phyloP scores from a whole-genome alignment of 2,113 vertebrate genomes.

The Tachysurus fulvidraco region DNA sequence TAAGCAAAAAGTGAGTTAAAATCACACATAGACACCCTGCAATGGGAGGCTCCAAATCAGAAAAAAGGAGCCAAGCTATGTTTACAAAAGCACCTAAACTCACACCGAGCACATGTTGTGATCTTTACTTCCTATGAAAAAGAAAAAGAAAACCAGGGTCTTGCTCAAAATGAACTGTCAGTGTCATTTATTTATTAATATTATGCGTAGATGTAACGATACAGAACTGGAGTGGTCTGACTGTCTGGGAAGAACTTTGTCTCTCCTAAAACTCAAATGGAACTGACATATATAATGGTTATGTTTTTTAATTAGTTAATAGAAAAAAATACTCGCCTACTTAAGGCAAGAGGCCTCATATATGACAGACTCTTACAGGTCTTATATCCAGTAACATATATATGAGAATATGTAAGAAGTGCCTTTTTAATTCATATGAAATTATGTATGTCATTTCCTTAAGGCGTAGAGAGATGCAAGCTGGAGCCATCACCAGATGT shows the following conservation, averaged over 20 bases:
- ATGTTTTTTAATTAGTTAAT: conserved; percentile 60
- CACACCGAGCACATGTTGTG: conserved; percentile 73
- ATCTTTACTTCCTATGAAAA: conserved; percentile 70
- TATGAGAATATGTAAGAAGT: conserved; percentile 73
- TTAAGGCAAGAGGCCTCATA: conserved; percentile 64
- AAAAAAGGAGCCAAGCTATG: conserved; percentile 63
- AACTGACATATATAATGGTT: conserved; percentile 75
- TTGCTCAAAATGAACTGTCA: conserved; percentile 72
- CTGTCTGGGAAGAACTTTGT: conserved; percentile 72
- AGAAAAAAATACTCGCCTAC: conserved; percentile 58
- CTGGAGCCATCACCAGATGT: conserved; percentile 65
- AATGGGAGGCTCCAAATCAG: conserved; percentile 60
- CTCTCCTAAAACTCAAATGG: conserved; percentile 66
- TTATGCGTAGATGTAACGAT: conserved; percentile 68
- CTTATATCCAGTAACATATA: conserved; percentile 68
- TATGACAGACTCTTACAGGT: conserved; percentile 69
- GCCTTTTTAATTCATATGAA: conserved; percentile 71
- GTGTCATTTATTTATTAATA: conserved; percentile 77
- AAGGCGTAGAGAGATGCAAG: conserved; percentile 66
- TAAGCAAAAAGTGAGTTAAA: conserved; percentile 73
- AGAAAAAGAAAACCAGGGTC: conserved; percentile 75
- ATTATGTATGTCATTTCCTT: conserved; percentile 77
- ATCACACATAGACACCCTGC: conserved; percentile 69
- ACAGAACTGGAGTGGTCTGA: conserved; percentile 73
- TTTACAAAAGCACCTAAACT: conserved; percentile 80